Evolutionary conservation across 2,797 vertebrate species (phyloP).

Genomic region (Poeciliopsis presidionis): DNA sequence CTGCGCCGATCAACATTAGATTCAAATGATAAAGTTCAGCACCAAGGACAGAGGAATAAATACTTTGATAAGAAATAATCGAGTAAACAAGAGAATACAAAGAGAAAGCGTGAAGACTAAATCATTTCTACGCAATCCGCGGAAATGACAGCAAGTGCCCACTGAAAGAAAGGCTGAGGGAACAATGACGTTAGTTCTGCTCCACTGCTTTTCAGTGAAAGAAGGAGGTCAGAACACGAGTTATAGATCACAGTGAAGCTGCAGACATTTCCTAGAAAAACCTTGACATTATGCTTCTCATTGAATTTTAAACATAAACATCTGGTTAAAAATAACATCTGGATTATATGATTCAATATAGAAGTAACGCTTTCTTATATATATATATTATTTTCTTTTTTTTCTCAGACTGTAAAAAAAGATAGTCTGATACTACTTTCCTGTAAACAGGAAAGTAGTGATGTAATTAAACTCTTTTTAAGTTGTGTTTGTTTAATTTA

Average conservation of each 20-base stretch:
- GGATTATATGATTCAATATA: neutral
- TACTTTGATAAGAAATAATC: slow-evolving; percentile 8
- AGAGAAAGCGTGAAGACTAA: neutral
- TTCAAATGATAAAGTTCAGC: slow-evolving; percentile 60
- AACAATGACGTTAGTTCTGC: slow-evolving; percentile 68
- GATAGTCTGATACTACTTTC: no score
- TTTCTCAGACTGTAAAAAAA: no score
- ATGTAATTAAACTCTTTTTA: neutral
- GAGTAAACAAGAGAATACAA: neutral
- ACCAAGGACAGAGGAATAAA: slow-evolving; percentile 70
- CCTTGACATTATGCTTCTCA: neutral
- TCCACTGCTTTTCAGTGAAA: slow-evolving; percentile 45
- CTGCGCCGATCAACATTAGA: neutral
- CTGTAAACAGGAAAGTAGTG: neutral
- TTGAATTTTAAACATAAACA: neutral
- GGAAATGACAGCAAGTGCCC: slow-evolving; percentile 27
- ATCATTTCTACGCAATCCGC: slow-evolving; percentile 7
- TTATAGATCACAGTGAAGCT: slow-evolving; percentile 41
- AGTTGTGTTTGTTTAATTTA: neutral
- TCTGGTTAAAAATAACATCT: neutral
- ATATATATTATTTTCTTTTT: neutral
- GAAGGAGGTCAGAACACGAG: slow-evolving; percentile 24
- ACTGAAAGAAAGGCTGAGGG: slow-evolving; percentile 34
- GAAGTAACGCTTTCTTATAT: neutral
- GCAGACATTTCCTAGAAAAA: neutral